These are phyloP conservation scores for Craterocephalus amniculus DNA, from an alignment of 2,797 vertebrate genomes.

Conservation along the genomic window DNA sequence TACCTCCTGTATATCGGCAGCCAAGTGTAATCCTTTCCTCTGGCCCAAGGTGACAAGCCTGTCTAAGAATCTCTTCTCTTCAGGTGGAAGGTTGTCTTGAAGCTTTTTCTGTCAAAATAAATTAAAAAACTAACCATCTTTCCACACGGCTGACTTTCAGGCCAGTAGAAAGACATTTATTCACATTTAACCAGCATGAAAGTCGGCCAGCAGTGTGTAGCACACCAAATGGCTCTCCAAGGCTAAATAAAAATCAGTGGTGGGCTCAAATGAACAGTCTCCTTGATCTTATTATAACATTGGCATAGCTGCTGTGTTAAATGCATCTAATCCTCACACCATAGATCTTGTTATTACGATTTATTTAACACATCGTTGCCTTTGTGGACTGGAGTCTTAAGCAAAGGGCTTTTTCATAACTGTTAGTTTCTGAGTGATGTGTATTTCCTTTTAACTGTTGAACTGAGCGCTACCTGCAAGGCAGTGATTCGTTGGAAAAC, in stretches of 20 bases:
- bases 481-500: slow-evolving; percentile 88
- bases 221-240: background rate
- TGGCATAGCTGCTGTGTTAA: slow-evolving; percentile 5
- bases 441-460: background rate
- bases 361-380: slow-evolving; percentile 7
- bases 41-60: slow-evolving; percentile 89
- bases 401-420: background rate
- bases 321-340: slow-evolving; percentile 11
- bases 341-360: background rate
- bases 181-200: slow-evolving; percentile 3
- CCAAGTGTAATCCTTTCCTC: slow-evolving; percentile 92
- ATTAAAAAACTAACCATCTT: background rate
- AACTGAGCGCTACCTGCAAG: slow-evolving; percentile 84
- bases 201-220: background rate
- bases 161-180: background rate
- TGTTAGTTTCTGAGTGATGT: background rate
- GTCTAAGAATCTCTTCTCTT: slow-evolving; percentile 90
- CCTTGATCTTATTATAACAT: slow-evolving; percentile 5
- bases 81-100: slow-evolving; percentile 80
- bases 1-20: slow-evolving; percentile 88
- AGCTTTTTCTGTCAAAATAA: slow-evolving; percentile 83
- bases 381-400: background rate
- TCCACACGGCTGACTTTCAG: background rate
- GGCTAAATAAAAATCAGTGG: slow-evolving; percentile 37
- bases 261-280: background rate